A percentile compares a stretch with the other conserved stretches of the same genome.
Evolutionary conservation across 2,113 vertebrate genomes (phyloP).

Genomic region (Sinocyclocheilus rhinocerous): DNA sequence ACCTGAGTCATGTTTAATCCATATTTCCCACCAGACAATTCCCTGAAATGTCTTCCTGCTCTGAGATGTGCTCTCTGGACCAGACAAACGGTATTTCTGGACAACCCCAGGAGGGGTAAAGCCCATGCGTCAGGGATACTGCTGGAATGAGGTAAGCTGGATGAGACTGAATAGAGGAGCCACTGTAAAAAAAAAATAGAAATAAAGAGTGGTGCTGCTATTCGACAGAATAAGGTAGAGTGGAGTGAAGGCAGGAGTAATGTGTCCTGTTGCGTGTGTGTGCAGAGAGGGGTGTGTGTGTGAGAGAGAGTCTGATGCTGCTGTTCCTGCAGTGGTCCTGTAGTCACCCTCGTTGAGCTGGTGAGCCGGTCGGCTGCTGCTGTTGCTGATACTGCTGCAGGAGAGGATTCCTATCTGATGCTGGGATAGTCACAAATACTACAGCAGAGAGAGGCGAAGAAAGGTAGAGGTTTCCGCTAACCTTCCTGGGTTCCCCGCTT

Average conservation of each 20-base stretch:
- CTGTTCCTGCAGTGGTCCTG: constrained; percentile 52
- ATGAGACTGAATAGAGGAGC: not conserved
- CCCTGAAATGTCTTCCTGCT: not conserved
- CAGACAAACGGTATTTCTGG: not conserved
- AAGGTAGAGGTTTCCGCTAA: constrained; percentile 62
- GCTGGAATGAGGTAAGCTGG: not conserved
- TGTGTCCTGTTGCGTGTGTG: constrained; percentile 71
- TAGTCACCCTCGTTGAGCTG: constrained; percentile 53
- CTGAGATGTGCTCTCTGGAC: not conserved
- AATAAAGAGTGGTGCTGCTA: constrained; percentile 72
- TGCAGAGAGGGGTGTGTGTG: constrained; percentile 54
- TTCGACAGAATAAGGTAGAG: constrained; percentile 86
- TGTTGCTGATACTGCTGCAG: constrained; percentile 63
- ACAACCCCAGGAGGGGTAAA: not conserved
- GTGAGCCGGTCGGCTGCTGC: constrained; percentile 45
- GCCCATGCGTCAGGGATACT: not conserved
- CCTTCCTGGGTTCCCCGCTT: constrained; percentile 53
- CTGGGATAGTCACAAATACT: constrained; percentile 66
- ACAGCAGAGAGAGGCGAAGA: constrained; percentile 28
- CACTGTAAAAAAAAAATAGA: not conserved
- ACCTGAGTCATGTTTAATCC: constrained; percentile 11
- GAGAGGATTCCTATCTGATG: constrained; percentile 72
- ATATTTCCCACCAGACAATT: not conserved
- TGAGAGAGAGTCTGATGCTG: constrained; percentile 47
- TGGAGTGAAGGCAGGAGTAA: constrained; percentile 76